Evolutionary conservation across 2,113 vertebrate genomes (phyloP), one percentile per base, ranked within the genome.

Genomic region (Varanus salvator): DNA sequence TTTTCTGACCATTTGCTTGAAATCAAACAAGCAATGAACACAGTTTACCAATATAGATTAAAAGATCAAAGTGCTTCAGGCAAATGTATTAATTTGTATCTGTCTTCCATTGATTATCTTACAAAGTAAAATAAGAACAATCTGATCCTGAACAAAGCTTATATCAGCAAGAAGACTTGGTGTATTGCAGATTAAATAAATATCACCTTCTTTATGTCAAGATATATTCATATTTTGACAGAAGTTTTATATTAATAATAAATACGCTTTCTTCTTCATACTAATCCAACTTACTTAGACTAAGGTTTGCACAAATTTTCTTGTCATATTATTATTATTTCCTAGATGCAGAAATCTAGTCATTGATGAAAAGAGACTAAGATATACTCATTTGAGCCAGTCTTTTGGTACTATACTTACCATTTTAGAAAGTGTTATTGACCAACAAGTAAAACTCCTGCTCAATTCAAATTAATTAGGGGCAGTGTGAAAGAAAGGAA

Each of bases 351-450:
- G 91, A 69, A 60, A n/a, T 94, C 88, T 82, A n/a, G 89, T 91
- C 93, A 90, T 92, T 95, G 93, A 96, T 94, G 87, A 89, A 91
- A 94, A 92, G 92, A 93, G 95, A 95, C 95, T 85, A 91, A 94
- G 95, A 94, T 57, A 93, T 80, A 93, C 9, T 90, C 66, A 84
- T 71, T 48, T 50, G 38, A 84, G 68, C 34, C 34, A 29, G n/a
- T 48, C 4, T 69, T 17, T 48, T 48, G 6, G 94, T 95, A 94
- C 66, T 91, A 77, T 84, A 94, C 9, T 91, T 90, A 92, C 82
- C 92, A 92, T 88, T 92, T 89, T 90, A 93, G 93, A 96, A 93
- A 93, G 86, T 57, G 77, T 93, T 93, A 82, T 27, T 48, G 69
- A 64, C 85, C 92, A 95, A 94, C 88, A 94, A 93, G 93, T 1